Base-by-base conservation (phyloP, 2,888 invertebrate genomes). In the Cheiracanthium punctorium region DNA sequence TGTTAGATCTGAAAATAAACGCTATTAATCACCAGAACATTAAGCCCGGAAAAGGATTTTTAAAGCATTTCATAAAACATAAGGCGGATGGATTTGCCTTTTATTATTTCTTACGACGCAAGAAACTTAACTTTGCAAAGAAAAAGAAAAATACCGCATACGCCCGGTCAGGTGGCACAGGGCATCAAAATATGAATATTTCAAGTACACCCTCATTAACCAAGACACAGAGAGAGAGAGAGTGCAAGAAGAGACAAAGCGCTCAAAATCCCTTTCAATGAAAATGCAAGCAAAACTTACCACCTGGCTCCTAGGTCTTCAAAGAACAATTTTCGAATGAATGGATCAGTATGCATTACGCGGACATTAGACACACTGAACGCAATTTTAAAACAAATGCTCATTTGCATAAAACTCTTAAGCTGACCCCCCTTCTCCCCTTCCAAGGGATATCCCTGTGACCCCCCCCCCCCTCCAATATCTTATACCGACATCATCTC, bases 361-460 rank as follows among this genome's bases (percentile, higher is more conserved):
- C 33, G 33, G 52, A 77, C 87, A 87, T 87, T 87, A 87, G 86
- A 72, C 72, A 69, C 85, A 76, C 80, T 76, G 80, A 76, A 79
- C 80, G 79, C 87, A 74, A 87, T 80, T 87, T 87, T 82, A 87
- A 87, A 80, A 81, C 81, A 76, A 81, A 81, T 41, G 82, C 74
- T 79, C 82, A 87, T 87, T 87, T 87, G 87, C 87, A 87, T 87
- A 82, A 87, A 87, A 82, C 87, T 87, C 82, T 82, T 82, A 82
- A 82, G 82, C 82, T 73, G 24, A 43, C 48, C 58, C 79, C 29
- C 41, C 14, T n/a, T n/a, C 70, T 30, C 65, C 77, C 43, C 58
- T 17, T n/a, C 65, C 76, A 28, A 0, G 5, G 24, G 5, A 7
- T 14, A 32, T n/a, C 67, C 73, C 10, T 10, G 37, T 4, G 37